Conservation (phyloP, 1,140 invertebrate species). For the Lordiphosa collinella region DNA sequence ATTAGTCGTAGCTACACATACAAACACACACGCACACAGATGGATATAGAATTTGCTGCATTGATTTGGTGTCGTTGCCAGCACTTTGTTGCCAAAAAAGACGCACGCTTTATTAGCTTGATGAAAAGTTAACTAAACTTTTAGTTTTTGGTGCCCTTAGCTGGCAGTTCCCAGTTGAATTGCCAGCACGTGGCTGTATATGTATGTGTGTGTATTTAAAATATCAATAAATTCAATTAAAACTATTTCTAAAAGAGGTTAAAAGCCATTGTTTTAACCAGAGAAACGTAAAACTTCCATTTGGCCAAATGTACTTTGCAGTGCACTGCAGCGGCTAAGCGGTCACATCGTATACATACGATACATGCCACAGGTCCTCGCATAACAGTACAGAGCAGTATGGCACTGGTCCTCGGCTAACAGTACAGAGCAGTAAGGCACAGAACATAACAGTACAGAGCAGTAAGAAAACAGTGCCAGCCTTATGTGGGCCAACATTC, state of each 20-base stretch:
- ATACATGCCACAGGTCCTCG: not conserved
- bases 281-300: conserved; percentile 31
- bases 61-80: conserved; percentile 53
- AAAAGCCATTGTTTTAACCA: conserved; percentile 36
- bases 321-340: too few relatives aligned
- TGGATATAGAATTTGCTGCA: conserved; percentile 23
- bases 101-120: conserved; percentile 63
- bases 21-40: not conserved
- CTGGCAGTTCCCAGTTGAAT: conserved; percentile 15
- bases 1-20: conserved; percentile 43
- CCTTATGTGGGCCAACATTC: conserved; percentile 10
- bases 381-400: not conserved
- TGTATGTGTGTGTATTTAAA: conserved; percentile 10
- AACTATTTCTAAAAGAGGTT: conserved; percentile 51
- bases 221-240: conserved; percentile 60
- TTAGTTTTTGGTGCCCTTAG: conserved; percentile 18
- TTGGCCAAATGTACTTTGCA: conserved; percentile 28
- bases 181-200: conserved; percentile 1
- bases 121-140: conserved; percentile 70
- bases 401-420: not conserved
- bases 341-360: too few relatives aligned
- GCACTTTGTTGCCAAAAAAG: conserved; percentile 46
- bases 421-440: not conserved
- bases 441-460: conserved; percentile 9
- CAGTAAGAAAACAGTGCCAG: not conserved